Conservation (phyloP, 2,113 vertebrate species). For the Collichthys lucidus region DNA sequence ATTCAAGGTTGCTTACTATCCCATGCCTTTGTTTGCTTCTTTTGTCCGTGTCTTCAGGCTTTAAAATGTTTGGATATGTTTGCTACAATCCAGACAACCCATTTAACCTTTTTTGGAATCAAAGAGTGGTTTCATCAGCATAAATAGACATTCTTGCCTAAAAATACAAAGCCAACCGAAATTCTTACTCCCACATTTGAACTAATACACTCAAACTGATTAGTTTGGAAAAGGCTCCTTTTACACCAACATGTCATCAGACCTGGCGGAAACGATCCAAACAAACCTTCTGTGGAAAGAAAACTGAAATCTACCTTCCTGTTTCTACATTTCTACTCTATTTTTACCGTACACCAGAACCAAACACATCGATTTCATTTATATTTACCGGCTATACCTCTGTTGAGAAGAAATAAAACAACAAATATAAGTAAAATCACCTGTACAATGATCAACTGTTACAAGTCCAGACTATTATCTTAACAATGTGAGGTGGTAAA, state of each 20-base stretch:
- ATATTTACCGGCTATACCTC: not conserved
- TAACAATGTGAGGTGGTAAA: not conserved
- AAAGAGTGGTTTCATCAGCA: not conserved
- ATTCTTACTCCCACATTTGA: not conserved
- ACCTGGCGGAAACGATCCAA: not conserved
- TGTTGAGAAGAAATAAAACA: not conserved
- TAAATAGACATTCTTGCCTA: not conserved
- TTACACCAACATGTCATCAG: not conserved
- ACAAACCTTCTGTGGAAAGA: not conserved
- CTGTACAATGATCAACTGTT: not conserved
- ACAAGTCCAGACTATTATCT: not conserved
- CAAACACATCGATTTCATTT: not conserved
- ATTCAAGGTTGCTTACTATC: slow-evolving; percentile 42
- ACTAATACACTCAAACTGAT: not conserved
- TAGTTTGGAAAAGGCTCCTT: not conserved
- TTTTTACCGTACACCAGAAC: not conserved
- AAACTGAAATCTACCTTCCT: not conserved
- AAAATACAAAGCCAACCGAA: not conserved
- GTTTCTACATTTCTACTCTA: not conserved
- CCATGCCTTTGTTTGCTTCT: slow-evolving; percentile 8
- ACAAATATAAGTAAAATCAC: not conserved
- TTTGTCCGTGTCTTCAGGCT: slow-evolving; percentile 9
- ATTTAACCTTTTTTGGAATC: not conserved
- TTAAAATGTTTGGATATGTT: slow-evolving; percentile 4
- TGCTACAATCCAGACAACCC: not conserved